Percentiles rank a stretch among this genome's conserved stretches.
These are phyloP conservation scores for Muraenolepis orangiensis DNA, from an alignment of 2,797 vertebrate genomes.

Conservation along the genomic window DNA sequence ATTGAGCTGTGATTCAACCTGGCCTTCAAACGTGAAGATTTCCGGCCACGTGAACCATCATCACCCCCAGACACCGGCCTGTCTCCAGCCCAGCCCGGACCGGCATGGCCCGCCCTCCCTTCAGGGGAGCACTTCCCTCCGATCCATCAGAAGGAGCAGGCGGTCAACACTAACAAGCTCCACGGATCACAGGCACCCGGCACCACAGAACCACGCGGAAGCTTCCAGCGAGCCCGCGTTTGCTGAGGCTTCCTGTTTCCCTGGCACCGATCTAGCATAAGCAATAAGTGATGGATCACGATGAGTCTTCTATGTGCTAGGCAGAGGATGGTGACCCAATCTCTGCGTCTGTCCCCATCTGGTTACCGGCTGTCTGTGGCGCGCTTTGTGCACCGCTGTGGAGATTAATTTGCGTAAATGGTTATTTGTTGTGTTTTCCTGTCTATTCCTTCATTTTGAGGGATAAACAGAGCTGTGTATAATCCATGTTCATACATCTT, in stretches of 20 bases:
- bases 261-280: not conserved
- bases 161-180: not conserved
- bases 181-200: not conserved
- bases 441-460: not conserved
- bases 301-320: not conserved
- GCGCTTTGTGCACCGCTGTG: not conserved
- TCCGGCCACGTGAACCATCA: not conserved
- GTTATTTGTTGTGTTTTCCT: not conserved
- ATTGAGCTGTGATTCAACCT: too few species aligned
- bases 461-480: not conserved
- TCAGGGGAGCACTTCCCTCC: not conserved
- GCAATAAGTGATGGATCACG: not conserved
- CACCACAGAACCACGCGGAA: not conserved
- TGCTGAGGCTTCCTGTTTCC: not conserved
- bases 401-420: not conserved
- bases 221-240: not conserved
- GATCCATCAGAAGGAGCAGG: conserved; percentile 1
- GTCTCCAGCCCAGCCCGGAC: too few species aligned
- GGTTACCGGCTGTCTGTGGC: not conserved
- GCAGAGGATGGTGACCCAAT: not conserved
- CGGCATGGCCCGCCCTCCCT: not conserved
- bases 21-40: not conserved
- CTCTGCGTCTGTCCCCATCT: not conserved
- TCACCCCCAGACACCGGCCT: not conserved
- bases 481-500: too few species aligned